phyloP scores from a whole-genome alignment of 2,113 vertebrate genomes.

The Gasterosteus nipponicus region DNA sequence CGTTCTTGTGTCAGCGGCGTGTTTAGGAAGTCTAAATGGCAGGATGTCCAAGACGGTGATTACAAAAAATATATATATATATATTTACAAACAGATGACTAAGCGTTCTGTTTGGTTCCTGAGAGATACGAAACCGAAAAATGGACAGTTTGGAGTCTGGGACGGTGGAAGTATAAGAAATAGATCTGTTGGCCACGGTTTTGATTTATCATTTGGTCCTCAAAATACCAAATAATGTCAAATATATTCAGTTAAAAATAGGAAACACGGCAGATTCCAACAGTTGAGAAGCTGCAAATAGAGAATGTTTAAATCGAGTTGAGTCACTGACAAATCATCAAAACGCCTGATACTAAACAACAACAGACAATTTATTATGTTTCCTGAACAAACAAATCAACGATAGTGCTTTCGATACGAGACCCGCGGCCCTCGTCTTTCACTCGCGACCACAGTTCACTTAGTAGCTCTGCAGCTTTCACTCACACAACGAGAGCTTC shows the following conservation, averaged over 20 bases:
- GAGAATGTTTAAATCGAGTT: no score
- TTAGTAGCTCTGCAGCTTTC: neutral
- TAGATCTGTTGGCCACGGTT: neutral
- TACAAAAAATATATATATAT: constrained; percentile 5
- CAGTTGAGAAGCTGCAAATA: neutral
- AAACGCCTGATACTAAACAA: no score
- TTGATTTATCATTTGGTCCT: neutral
- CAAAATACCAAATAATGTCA: neutral
- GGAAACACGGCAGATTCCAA: no score
- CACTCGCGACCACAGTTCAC: neutral
- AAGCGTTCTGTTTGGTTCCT: constrained; percentile 5
- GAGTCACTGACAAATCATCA: no score
- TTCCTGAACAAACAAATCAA: neutral
- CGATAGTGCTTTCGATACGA: neutral
- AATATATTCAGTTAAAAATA: no score
- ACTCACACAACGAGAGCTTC: neutral
- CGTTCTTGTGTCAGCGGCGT: no score
- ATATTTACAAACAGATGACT: neutral
- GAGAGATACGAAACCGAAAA: neutral
- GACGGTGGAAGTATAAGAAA: neutral
- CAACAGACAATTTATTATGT: no score
- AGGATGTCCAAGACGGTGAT: constrained; percentile 25
- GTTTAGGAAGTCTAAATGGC: neutral
- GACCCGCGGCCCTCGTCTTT: neutral
- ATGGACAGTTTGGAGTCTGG: neutral